Evolutionary conservation across 2,888 invertebrate species (phyloP).

Genomic region (Pedicia rivosa): DNA sequence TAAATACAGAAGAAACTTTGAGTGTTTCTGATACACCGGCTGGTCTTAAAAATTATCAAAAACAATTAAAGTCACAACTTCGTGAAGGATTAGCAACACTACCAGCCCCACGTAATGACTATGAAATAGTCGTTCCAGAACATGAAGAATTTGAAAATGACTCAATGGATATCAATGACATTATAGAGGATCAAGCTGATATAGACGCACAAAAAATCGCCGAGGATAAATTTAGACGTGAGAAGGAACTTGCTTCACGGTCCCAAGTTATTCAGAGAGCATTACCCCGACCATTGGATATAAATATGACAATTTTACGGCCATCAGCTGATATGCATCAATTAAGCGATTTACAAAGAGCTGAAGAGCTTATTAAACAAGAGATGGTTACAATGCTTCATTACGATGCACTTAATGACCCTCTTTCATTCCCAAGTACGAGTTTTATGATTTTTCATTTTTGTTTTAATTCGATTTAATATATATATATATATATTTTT

Average conservation of each 20-base stretch:
- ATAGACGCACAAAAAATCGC: conserved; percentile 53
- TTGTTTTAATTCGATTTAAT: no score
- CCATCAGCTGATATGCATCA: conserved; percentile 59
- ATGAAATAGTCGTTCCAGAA: conserved; percentile 95
- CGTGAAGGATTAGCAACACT: conserved; percentile 62
- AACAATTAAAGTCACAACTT: conserved; percentile 58
- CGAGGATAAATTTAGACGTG: conserved; percentile 50
- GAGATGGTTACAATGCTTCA: conserved; percentile 95
- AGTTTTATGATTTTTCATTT: no score
- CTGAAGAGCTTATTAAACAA: conserved; percentile 88
- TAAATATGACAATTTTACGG: conserved; percentile 68
- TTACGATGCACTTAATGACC: conserved; percentile 72
- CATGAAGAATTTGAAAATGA: conserved; percentile 41
- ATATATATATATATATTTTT: no score
- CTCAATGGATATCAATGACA: conserved; percentile 27
- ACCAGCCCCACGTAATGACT: conserved; percentile 91
- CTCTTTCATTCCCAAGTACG: conserved; percentile 32
- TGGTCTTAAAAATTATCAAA: conserved; percentile 46
- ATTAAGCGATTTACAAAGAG: conserved; percentile 77
- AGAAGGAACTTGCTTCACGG: conserved; percentile 44
- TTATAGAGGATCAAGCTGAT: conserved; percentile 74
- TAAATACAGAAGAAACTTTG: conserved; percentile 75
- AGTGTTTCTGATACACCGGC: conserved; percentile 56
- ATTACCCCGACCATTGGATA: conserved; percentile 70
- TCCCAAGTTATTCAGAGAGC: conserved; percentile 77